phyloP scores from a whole-genome alignment of 2,888 invertebrate species.

The Caenorhabditis sp. region DNA sequence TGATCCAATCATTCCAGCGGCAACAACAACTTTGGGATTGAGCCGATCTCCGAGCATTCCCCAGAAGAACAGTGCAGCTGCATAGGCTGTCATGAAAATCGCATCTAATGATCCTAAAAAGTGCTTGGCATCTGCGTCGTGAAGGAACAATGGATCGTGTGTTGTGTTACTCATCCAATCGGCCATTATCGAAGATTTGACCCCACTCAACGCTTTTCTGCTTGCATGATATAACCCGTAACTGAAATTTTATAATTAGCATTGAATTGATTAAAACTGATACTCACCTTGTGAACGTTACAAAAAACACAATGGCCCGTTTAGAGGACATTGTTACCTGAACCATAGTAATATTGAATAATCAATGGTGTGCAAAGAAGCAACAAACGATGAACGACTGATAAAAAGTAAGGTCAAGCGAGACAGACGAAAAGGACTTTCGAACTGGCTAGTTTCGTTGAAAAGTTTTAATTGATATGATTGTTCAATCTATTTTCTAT shows the following conservation, averaged over 20 bases:
- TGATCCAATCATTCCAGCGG: conserved; percentile 73
- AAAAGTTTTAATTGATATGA: background rate
- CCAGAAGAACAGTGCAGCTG: conserved; percentile 73
- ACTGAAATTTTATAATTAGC: conserved; percentile 26
- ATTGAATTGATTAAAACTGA: background rate
- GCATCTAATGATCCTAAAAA: conserved; percentile 69
- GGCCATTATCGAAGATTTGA: conserved; percentile 63
- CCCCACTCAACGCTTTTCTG: conserved; percentile 66
- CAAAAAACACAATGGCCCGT: conserved; percentile 55
- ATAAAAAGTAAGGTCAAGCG: background rate
- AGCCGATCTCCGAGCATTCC: conserved; percentile 74
- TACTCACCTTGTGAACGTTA: conserved; percentile 59
- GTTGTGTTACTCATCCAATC: conserved; percentile 63
- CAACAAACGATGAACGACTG: background rate
- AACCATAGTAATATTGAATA: background rate
- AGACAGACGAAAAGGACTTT: conserved; percentile 9
- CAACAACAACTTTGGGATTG: conserved; percentile 72
- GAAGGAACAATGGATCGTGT: conserved; percentile 54
- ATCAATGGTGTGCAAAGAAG: background rate
- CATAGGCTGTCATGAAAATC: conserved; percentile 69
- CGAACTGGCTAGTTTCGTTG: background rate
- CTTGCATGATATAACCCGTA: conserved; percentile 69
- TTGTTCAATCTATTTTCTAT: no score
- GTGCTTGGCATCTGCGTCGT: conserved; percentile 59
- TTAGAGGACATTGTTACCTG: conserved; percentile 24